Percentiles rank a stretch among this genome's conserved stretches.
phyloP scores from a whole-genome alignment of 2,113 vertebrate species.

The Peromyscus polionotus region DNA sequence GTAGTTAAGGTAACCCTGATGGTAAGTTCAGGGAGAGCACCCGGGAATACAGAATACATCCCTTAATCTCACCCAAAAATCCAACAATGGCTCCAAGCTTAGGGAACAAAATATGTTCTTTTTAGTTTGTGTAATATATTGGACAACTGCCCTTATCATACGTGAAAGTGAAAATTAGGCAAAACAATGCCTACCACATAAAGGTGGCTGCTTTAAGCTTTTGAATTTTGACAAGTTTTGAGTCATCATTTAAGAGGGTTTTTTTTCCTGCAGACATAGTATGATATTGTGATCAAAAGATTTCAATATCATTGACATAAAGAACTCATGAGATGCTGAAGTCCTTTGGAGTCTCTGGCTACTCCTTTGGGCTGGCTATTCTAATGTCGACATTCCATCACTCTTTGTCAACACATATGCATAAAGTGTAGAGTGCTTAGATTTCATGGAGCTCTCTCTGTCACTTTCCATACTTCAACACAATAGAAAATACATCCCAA shows the following conservation, averaged over 20 bases:
- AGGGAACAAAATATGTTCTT: background rate
- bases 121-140: background rate
- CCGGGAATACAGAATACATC: background rate
- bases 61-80: conserved; percentile 35
- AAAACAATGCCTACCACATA: conserved; percentile 16
- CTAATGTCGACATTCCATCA: background rate
- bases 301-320: too few species aligned
- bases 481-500: conserved; percentile 50
- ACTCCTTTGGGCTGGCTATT: background rate
- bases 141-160: background rate
- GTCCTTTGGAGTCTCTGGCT: background rate
- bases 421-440: conserved; percentile 42
- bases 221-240: too few species aligned
- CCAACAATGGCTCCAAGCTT: conserved; percentile 5
- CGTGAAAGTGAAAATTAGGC: conserved; percentile 18
- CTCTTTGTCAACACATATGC: conserved; percentile 1
- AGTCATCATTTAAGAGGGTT: too few species aligned
- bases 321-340: too few species aligned
- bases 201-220: background rate
- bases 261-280: too few species aligned
- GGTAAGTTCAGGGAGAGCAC: too few species aligned
- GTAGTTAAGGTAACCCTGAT: background rate
- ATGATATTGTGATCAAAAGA: too few species aligned
- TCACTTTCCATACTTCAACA: background rate
- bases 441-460: conserved; percentile 36